Evolutionary conservation across 2,888 invertebrate species (phyloP), one percentile per base, ranked within the genome.

Genomic region (Diaprepes abbreviatus): DNA sequence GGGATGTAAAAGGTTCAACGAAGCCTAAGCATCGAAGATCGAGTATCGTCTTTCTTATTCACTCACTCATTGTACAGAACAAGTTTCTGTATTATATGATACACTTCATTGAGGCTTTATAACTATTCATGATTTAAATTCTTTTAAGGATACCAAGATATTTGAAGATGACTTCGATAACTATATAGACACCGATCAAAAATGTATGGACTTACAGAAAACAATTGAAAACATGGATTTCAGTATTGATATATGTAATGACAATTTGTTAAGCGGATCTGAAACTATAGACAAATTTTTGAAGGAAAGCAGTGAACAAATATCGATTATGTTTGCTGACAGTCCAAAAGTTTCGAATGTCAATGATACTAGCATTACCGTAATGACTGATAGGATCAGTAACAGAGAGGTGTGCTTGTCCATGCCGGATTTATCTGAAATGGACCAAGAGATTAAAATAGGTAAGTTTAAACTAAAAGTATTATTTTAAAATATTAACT

Each of bases 351-450:
- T 33, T 14, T 24, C 21, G 17, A 35, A 43, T 48, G 16, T 48
- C 14, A 63, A 36, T 12, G 38, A 57, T 50, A 14, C 9, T 17
- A 52, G 50, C 10, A 31, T 24, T 0, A 40, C 24, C n/a, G 48
- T 38, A 12, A 28, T 48, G 14, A 71, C 45, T 4, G 67, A 73
- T n/a, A 74, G 73, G 28, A 71, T 28, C 2, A 66, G 31, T n/a
- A 70, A 62, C 35, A 65, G 71, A 45, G 79, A 80, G 66, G 78
- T 83, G 7, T 80, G 80, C 70, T 71, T 83, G 35, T 83, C 83
- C 0, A 83, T 84, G 81, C 84, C 83, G 0, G 83, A 83, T 70
- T 76, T 84, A 58, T 74, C 68, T 6, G 82, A 81, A 38, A 65
- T 74, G n/a, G 81, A 82, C 54, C 80, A 80, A 55, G 79, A 81